A percentile compares a stretch with the other conserved stretches of the same genome.
phyloP scores from a whole-genome alignment of 2,797 vertebrate species.

The Ceyx erithaca region DNA sequence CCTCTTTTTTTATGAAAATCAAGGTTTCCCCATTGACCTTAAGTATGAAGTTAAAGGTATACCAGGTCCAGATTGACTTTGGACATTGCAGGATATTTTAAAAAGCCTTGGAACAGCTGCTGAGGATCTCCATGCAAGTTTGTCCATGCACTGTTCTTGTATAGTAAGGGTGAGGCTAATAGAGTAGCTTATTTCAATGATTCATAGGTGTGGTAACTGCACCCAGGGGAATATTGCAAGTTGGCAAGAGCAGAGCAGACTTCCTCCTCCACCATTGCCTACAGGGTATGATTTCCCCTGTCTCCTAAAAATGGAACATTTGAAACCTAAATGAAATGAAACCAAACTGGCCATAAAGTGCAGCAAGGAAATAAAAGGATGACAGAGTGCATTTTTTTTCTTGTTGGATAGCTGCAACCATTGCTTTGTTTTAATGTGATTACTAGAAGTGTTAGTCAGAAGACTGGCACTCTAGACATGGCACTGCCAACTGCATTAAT shows the following conservation, averaged over 20 bases:
- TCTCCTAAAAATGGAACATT: background rate
- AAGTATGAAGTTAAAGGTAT: slow-evolving; percentile 9
- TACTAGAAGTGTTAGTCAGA: background rate
- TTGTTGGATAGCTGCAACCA: background rate
- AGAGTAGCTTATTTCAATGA: background rate
- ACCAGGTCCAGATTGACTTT: background rate
- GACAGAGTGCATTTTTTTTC: background rate
- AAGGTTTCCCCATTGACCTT: background rate
- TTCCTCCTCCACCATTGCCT: background rate
- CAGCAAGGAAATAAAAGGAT: background rate
- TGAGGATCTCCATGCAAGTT: background rate
- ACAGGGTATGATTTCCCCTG: background rate
- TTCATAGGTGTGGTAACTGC: background rate
- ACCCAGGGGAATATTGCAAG: background rate
- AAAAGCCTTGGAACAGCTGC: background rate
- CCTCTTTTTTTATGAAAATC: slow-evolving; percentile 50
- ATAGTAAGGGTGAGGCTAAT: background rate
- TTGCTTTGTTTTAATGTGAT: background rate
- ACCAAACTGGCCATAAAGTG: background rate
- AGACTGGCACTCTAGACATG: background rate
- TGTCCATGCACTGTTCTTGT: background rate
- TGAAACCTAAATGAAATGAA: background rate
- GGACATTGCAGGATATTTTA: background rate
- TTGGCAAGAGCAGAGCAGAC: background rate
- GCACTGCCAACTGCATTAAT: background rate